Base-by-base conservation (phyloP, 2,888 invertebrate genomes). In the Coleophora flavipennella region DNA sequence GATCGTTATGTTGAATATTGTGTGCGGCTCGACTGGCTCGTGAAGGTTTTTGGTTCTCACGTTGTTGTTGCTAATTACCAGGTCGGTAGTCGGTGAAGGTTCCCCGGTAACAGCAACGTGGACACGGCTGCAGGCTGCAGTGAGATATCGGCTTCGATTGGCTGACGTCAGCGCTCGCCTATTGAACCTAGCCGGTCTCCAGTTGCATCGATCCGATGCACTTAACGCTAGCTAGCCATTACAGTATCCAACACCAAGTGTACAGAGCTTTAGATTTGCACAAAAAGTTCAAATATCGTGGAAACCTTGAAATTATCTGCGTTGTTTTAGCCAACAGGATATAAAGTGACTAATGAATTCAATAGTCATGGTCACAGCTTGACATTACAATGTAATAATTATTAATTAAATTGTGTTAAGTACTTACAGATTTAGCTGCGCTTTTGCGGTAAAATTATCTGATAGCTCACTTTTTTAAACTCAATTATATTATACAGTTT, bases 71-170 rank as follows among this genome's bases (percentile, higher is more conserved):
- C 63, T 70, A 67, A 71, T 71, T 74, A 73, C 61, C 62, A 66
- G 68, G 71, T 69, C 69, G 72, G 67, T 76, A 81, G 71, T 83
- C 77, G 83, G 81, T 81, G 80, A 83, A 81, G 84, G 81, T 77
- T 80, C 59, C 57, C 51, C 59, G 58, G 59, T 71, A 75, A 74
- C 72, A 70, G 77, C 70, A 67, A 63, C 53, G 62, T 10, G 29
- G 10, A 11, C 29, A 29, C 29, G 4, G 29, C 29, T 20, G 20
- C 20, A 20, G 20, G 57, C 58, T 72, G 72, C 72, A 74, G 61
- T 58, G 66, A 67, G 70, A 67, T 67, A 63, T 57, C 69, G 56
- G 62, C 61, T 69, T 67, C 63, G 63, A 66, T 62, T 64, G 62
- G 63, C 59, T 67, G 75, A 70, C 75, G 68, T 71, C 70, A 75